phyloP scores from a whole-genome alignment of 2,113 vertebrate genomes.

The Phylloscopus trochiloides region DNA sequence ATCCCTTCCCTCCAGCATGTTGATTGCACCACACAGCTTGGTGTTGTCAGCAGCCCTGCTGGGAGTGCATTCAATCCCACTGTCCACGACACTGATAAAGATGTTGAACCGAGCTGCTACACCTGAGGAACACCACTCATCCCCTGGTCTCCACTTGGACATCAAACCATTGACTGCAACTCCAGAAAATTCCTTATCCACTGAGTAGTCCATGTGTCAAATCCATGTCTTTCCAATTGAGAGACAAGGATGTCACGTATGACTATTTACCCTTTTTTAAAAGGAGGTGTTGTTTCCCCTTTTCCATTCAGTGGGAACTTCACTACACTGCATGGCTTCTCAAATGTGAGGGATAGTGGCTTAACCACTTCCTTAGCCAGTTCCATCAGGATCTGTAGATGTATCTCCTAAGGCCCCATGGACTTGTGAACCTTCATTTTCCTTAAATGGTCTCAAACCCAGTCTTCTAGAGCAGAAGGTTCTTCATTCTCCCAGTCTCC shows the following conservation, averaged over 20 bases:
- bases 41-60: not conserved
- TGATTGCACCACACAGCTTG: too few species aligned
- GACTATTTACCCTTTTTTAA: not conserved
- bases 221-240: not conserved
- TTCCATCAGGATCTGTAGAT: not conserved
- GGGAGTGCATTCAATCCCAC: not conserved
- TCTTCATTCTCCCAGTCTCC: not conserved
- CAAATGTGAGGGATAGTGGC: too few species aligned
- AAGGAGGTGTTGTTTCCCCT: not conserved
- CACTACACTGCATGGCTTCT: not conserved
- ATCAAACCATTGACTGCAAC: not conserved
- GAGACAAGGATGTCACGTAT: not conserved
- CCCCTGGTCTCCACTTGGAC: not conserved
- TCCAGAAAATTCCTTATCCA: not conserved
- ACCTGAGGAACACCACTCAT: not conserved
- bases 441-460: not conserved
- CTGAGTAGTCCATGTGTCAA: not conserved
- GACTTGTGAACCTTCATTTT: not conserved
- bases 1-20: not conserved
- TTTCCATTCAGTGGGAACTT: not conserved
- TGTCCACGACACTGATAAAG: not conserved
- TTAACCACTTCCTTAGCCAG: not conserved
- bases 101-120: not conserved
- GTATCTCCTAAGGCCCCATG: not conserved
- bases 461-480: not conserved